phyloP scores from a whole-genome alignment of 2,113 vertebrate genomes.

The Prionailurus bengalensis region DNA sequence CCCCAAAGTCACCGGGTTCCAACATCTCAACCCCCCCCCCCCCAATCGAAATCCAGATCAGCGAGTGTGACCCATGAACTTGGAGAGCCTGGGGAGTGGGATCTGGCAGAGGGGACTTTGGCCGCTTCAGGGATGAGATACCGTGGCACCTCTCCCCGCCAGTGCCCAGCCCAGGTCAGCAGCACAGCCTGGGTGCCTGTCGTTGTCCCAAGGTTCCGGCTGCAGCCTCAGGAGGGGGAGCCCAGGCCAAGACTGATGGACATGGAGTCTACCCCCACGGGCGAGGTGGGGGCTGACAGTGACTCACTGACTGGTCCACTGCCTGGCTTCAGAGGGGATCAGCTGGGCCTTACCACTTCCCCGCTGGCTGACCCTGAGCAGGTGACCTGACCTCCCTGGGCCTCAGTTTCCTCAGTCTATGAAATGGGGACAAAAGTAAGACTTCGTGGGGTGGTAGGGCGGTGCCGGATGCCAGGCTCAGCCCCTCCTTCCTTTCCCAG shows the following conservation, averaged over 20 bases:
- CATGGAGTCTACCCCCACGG: not conserved
- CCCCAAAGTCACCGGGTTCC: not conserved
- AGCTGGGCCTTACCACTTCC: not conserved
- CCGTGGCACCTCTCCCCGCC: accelerated
- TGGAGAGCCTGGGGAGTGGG: not conserved
- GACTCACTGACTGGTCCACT: not conserved
- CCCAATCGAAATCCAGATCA: not conserved
- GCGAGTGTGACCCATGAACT: accelerated
- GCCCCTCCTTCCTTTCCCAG: accelerated
- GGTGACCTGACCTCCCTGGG: not conserved
- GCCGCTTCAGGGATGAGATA: accelerated
- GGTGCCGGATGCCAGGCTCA: accelerated
- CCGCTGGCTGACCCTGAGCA: not conserved
- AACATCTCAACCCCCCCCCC: accelerated
- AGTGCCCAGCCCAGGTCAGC: accelerated
- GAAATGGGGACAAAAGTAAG: not conserved
- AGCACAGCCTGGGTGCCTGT: accelerated
- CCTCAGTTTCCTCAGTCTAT: not conserved
- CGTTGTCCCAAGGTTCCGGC: too few relatives aligned
- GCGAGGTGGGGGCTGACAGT: accelerated
- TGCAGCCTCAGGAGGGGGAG: accelerated
- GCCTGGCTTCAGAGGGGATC: not conserved
- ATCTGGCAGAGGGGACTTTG: too few relatives aligned
- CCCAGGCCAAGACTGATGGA: not conserved
- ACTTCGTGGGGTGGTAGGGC: not conserved